These are phyloP conservation scores for Craterocephalus amniculus DNA, from an alignment of 2,797 vertebrate genomes.

Conservation along the genomic window DNA sequence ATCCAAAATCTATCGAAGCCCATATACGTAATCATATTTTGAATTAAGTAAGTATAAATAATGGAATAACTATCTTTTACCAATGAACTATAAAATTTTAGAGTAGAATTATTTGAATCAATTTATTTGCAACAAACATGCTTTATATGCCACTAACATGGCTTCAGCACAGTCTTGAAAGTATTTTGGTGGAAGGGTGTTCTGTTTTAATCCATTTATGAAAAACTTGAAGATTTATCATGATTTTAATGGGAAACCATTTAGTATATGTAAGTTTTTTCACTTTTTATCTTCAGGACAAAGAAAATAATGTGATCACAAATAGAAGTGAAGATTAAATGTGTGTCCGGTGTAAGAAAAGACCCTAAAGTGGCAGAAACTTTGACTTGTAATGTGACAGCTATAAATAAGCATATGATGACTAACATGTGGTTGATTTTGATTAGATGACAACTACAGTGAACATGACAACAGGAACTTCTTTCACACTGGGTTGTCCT, in stretches of 20 bases:
- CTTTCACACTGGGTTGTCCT: neutral
- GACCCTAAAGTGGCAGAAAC: neutral
- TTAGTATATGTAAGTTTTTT: neutral
- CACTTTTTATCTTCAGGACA: neutral
- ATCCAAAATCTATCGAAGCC: slow-evolving; percentile 11
- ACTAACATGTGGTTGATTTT: neutral
- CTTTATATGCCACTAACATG: neutral
- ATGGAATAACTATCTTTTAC: neutral
- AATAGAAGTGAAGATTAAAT: neutral
- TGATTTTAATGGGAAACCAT: no score
- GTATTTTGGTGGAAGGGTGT: no score
- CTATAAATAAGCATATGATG: neutral
- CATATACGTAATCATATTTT: slow-evolving; percentile 28
- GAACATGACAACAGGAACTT: neutral
- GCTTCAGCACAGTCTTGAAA: neutral
- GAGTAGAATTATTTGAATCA: neutral
- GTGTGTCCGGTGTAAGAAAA: neutral
- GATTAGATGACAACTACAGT: neutral
- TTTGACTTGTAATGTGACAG: neutral
- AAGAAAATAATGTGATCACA: neutral
- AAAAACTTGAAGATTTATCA: no score
- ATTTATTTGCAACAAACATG: neutral
- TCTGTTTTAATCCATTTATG: no score
- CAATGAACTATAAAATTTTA: neutral
- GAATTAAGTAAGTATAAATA: slow-evolving; percentile 7